These are phyloP conservation scores for Iguana delicatissima DNA, from an alignment of 2,797 vertebrate genomes.

Conservation along the genomic window DNA sequence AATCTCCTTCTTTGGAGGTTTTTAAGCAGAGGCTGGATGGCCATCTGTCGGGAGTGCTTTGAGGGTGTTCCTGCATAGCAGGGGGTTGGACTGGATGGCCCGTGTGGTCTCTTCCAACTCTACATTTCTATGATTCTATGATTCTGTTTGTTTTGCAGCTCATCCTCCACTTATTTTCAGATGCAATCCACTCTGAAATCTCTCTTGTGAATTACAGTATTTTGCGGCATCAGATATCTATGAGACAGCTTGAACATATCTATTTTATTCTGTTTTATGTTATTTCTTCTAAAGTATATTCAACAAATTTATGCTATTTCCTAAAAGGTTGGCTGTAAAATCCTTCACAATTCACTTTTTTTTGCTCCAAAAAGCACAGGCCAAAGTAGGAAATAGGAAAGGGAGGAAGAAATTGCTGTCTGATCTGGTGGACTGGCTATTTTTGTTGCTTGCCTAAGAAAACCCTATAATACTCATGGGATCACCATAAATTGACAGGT, in stretches of 20 bases:
- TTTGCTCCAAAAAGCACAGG: background rate
- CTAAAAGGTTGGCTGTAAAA: background rate
- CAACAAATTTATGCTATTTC: background rate
- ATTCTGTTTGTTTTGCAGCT: slow-evolving; percentile 7
- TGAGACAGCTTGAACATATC: background rate
- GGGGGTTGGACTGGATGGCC: no score
- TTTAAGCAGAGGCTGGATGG: no score
- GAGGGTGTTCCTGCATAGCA: no score
- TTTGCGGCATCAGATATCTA: background rate
- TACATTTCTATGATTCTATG: no score
- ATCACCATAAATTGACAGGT: no score
- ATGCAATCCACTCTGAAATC: background rate
- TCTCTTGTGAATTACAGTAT: background rate
- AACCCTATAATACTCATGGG: no score
- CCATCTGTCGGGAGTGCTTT: no score
- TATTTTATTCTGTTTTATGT: background rate
- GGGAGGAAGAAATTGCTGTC: no score
- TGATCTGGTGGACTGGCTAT: no score
- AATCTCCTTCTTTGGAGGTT: no score
- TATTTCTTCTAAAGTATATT: background rate
- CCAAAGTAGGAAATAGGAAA: background rate
- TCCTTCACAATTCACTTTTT: background rate
- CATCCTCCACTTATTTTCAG: background rate
- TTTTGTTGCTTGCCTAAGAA: no score
- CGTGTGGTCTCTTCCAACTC: no score